Conservation (phyloP, 1,140 invertebrate genomes). For the Parapsyche elsis region DNA sequence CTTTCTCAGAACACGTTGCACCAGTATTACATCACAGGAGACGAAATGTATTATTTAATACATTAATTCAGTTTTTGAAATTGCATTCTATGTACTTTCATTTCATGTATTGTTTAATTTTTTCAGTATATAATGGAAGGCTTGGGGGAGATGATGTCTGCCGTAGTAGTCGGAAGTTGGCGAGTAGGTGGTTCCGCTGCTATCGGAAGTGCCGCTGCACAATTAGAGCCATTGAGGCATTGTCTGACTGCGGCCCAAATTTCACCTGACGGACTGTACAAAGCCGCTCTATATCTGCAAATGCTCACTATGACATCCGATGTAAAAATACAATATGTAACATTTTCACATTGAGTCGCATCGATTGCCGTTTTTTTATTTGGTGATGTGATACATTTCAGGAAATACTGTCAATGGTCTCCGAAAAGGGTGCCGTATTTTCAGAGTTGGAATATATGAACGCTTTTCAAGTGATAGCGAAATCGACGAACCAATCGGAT, state of each 20-base stretch:
- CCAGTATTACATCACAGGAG: constrained; percentile 73
- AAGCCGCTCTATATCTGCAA: constrained; percentile 90
- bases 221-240: constrained; percentile 62
- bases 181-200: constrained; percentile 85
- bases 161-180: constrained; percentile 61
- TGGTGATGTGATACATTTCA: constrained; percentile 59
- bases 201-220: constrained; percentile 73
- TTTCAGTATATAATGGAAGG: constrained; percentile 95
- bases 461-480: constrained; percentile 78
- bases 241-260: constrained; percentile 62
- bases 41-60: constrained; percentile 70
- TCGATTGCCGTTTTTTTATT: too few relatives aligned
- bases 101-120: constrained; percentile 42
- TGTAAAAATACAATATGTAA: constrained; percentile 62
- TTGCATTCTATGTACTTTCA: too few relatives aligned
- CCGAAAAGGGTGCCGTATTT: constrained; percentile 86
- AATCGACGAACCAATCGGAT: constrained; percentile 62
- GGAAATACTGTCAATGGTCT: constrained; percentile 85
- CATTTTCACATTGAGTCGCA: too few relatives aligned
- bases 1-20: constrained; percentile 61
- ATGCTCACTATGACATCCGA: constrained; percentile 86
- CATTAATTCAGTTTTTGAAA: constrained; percentile 40
- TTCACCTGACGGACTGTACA: constrained; percentile 62
- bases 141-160: constrained; percentile 72
- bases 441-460: constrained; percentile 88